phyloP scores from a whole-genome alignment of 2,113 vertebrate genomes.

The Coregonus clupeaformis region DNA sequence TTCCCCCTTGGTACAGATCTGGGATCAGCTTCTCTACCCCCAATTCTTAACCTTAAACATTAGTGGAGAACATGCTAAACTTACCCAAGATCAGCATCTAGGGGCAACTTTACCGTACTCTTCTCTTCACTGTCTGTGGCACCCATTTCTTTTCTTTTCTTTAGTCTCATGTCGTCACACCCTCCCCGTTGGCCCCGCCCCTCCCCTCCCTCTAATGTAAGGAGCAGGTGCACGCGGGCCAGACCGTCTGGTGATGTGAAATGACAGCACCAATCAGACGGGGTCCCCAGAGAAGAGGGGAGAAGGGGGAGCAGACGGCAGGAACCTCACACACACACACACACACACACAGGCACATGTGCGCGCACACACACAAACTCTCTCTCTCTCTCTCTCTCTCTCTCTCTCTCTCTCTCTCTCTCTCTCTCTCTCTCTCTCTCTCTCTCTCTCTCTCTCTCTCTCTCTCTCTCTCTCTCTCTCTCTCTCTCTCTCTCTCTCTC shows the following conservation, averaged over 20 bases:
- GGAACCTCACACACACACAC: no score
- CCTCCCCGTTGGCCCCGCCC: background rate
- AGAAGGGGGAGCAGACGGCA: constrained; percentile 16
- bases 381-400: no score
- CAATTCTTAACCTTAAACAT: no score
- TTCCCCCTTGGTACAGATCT: constrained; percentile 12
- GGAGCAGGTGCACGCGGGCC: constrained; percentile 50
- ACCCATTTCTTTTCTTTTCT: background rate
- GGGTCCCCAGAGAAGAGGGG: constrained; percentile 44
- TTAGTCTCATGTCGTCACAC: background rate
- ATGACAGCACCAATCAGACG: constrained; percentile 35
- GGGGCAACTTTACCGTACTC: constrained; percentile 40
- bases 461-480: no score
- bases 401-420: no score
- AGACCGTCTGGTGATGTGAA: constrained; percentile 45
- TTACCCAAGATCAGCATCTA: no score
- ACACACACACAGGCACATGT: background rate
- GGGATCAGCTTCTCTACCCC: background rate
- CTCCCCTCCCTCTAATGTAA: constrained; percentile 17
- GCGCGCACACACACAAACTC: background rate
- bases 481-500: no score
- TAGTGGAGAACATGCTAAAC: no score
- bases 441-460: no score
- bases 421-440: no score
- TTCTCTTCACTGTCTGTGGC: background rate